Percentiles rank a stretch among this genome's conserved stretches.
These are phyloP conservation scores for Pyrocoelia pectoralis DNA, from an alignment of 2,888 invertebrate genomes.

Conservation along the genomic window DNA sequence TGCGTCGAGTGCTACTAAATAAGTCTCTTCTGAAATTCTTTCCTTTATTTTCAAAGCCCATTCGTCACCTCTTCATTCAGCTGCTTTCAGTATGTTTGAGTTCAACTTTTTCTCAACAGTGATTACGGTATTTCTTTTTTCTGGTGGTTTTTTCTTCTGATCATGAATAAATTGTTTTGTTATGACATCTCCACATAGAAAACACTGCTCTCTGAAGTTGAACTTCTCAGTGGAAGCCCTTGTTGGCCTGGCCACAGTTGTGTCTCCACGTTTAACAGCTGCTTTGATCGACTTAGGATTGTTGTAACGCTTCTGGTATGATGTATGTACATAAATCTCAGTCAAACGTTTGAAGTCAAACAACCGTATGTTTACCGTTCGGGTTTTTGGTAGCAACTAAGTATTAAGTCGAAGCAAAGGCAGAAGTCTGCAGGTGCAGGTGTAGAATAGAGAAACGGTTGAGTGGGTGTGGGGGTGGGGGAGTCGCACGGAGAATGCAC, in stretches of 20 bases:
- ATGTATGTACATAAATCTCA: constrained; percentile 9
- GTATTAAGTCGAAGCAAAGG: too few relatives aligned
- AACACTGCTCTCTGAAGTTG: constrained; percentile 17
- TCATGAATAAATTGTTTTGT: constrained; percentile 20
- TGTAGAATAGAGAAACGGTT: too few relatives aligned
- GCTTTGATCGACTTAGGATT: constrained; percentile 19
- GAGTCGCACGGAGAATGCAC: too few relatives aligned
- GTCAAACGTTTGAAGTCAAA: not conserved
- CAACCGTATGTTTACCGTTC: too few relatives aligned
- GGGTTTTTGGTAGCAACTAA: too few relatives aligned
- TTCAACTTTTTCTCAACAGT: constrained; percentile 18
- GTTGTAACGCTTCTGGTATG: constrained; percentile 11
- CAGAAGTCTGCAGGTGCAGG: too few relatives aligned
- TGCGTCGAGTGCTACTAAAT: constrained; percentile 3
- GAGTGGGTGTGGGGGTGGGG: too few relatives aligned
- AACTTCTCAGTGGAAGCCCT: constrained; percentile 9
- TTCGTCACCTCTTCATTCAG: constrained; percentile 21
- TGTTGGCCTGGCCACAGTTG: too few relatives aligned
- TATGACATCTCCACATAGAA: constrained; percentile 19
- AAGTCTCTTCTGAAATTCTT: constrained; percentile 10
- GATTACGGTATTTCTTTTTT: constrained; percentile 21
- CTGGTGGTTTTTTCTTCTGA: constrained; percentile 5
- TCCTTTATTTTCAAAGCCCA: constrained; percentile 18
- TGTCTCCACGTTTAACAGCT: constrained; percentile 10
- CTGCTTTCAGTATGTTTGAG: constrained; percentile 14